phyloP scores from a whole-genome alignment of 1,140 invertebrate genomes.

The Drosophila jambulina region DNA sequence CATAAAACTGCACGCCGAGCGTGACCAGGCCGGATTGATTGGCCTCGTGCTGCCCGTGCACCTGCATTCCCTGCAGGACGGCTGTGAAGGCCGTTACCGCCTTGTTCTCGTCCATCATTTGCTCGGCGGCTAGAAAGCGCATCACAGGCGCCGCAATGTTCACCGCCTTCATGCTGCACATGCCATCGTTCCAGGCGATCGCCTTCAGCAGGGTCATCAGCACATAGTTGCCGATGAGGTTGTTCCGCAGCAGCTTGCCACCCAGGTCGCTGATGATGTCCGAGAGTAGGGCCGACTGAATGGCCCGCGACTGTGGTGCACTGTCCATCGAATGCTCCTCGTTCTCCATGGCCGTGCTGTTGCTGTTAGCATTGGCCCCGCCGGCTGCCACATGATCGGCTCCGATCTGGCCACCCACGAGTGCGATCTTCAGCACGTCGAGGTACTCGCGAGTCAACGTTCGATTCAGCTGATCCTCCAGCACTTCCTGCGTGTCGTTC shows the following conservation, averaged over 20 bases:
- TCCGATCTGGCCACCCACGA: constrained; percentile 86
- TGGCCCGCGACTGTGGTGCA: constrained; percentile 86
- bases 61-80: constrained; percentile 90
- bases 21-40: constrained; percentile 86
- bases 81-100: constrained; percentile 90
- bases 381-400: constrained; percentile 72
- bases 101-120: constrained; percentile 88
- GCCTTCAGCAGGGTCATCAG: constrained; percentile 89
- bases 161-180: constrained; percentile 91
- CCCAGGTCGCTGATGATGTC: constrained; percentile 92
- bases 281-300: constrained; percentile 86
- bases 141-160: constrained; percentile 89
- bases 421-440: constrained; percentile 91
- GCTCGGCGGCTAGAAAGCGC: constrained; percentile 87
- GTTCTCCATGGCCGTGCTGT: constrained; percentile 88
- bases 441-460: constrained; percentile 95
- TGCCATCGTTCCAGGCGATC: constrained; percentile 94
- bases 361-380: constrained; percentile 73
- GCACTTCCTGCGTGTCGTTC: constrained; percentile 93
- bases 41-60: constrained; percentile 94
- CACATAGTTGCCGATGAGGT: constrained; percentile 88
- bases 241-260: constrained; percentile 88
- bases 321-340: constrained; percentile 89
- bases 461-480: constrained; percentile 95
- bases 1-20: constrained; percentile 89